Conservation (phyloP, 1,140 invertebrate genomes). For the Pinna nobilis region DNA sequence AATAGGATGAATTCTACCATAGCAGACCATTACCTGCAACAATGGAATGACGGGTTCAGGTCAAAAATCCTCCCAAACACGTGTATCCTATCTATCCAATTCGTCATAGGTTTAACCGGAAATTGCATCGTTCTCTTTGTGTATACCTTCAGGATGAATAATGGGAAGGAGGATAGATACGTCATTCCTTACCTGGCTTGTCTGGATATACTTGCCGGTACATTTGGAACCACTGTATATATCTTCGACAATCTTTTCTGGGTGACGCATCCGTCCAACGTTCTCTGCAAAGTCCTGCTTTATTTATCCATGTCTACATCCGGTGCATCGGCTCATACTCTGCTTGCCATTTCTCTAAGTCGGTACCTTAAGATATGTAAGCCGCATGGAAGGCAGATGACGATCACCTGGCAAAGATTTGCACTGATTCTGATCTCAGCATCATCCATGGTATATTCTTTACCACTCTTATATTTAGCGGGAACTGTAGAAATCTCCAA, state of each 20-base stretch:
- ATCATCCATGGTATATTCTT: neutral
- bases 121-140: no score
- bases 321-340: slow-evolving; percentile 14
- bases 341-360: slow-evolving; percentile 26
- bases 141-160: no score
- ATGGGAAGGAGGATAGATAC: slow-evolving; percentile 29
- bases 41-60: no score
- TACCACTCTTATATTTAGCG: no score
- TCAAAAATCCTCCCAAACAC: no score
- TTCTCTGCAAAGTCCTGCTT: slow-evolving; percentile 29
- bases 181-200: slow-evolving; percentile 33
- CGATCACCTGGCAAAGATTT: slow-evolving; percentile 8
- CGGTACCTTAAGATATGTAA: slow-evolving; percentile 39
- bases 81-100: no score
- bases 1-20: no score
- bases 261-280: neutral
- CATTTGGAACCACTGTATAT: slow-evolving; percentile 14
- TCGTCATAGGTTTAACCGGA: no score
- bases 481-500: no score
- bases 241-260: slow-evolving; percentile 23
- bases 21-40: no score
- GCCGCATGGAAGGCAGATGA: slow-evolving; percentile 33
- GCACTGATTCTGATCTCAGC: neutral
- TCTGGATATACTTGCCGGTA: slow-evolving; percentile 24
- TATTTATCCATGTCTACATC: slow-evolving; percentile 30